Base-by-base conservation (phyloP, 2,113 vertebrate species). In the Myrmecobius fasciatus region DNA sequence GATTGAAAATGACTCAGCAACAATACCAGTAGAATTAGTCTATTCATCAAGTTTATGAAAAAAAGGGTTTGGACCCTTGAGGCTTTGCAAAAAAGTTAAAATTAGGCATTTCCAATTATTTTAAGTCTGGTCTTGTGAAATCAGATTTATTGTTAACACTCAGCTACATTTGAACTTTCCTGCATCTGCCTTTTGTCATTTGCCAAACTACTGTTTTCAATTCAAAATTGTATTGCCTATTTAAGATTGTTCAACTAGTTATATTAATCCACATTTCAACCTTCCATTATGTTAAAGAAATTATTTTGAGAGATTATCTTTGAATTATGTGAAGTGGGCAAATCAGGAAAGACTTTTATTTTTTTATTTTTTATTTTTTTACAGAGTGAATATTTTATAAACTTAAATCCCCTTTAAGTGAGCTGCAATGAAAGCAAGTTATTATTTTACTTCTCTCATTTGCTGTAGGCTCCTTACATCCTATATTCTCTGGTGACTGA, bases 401-500 rank as follows among this genome's bases (percentile, higher is more conserved):
- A 94, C 95, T 97, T 96, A 75, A 97, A 95, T 94, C 89, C 96
- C 36, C 93, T 96, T 98, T 98, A 97, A 97, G 28, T 93, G 94
- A 95, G 89, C 67, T 96, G 46, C 26, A 60, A 2, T 95, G 56
- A 97, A 89, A 92, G 51, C 46, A 91, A 91, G 89, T 95, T 96
- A 96, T 96, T 95, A 36, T 95, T 97, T 96, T 96, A 93, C 94
- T 97, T 96, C 49, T 97, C 97, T 98, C 51, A 92, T 95, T 92
- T 91, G 31, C 53, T 83, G 90, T 12, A 83, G 93, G 95, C 94
- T 51, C 96, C 56, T 97, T 75, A 95, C 31, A 95, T 91, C 25
- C 95, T 94, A 95, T 96, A 97, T 97, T 97, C 90, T 97, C 95
- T 96, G 47, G 90, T 93, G 91, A 94, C 94, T 92, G 28, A 91